Percentiles rank a stretch among this genome's conserved stretches.
Evolutionary conservation across 35 echinoderm and acorn worm species (phyloP).

Genomic region (Amphiura filiformis): DNA sequence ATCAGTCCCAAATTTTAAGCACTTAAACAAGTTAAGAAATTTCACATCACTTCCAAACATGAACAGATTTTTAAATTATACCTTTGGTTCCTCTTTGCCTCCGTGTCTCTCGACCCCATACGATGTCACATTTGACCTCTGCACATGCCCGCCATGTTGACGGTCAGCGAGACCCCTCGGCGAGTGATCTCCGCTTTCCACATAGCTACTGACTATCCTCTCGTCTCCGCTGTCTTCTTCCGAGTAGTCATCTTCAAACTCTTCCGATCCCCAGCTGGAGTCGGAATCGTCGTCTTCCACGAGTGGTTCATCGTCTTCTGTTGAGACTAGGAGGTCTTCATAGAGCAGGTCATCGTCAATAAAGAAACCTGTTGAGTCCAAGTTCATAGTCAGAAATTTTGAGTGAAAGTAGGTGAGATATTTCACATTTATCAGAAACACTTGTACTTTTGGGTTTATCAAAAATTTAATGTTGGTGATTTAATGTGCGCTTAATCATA

Average conservation of each 20-base stretch:
- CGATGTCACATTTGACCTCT: conserved; percentile 34
- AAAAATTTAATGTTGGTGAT: too few relatives aligned
- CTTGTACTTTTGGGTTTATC: neutral
- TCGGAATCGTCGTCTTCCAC: conserved; percentile 64
- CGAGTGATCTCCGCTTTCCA: conserved; percentile 62
- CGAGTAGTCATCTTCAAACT: conserved; percentile 79
- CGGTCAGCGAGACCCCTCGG: conserved; percentile 38
- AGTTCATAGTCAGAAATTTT: neutral
- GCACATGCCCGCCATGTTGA: neutral
- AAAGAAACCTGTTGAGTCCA: conserved; percentile 65
- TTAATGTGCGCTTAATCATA: too few relatives aligned
- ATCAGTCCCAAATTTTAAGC: too few relatives aligned
- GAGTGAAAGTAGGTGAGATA: neutral
- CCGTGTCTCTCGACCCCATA: conserved; percentile 64
- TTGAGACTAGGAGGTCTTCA: conserved; percentile 70
- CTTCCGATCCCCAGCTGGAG: conserved; percentile 88
- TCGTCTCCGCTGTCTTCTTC: conserved; percentile 80
- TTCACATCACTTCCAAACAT: too few relatives aligned
- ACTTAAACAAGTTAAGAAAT: too few relatives aligned
- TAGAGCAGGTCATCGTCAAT: conserved; percentile 88
- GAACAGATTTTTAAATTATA: neutral
- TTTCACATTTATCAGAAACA: neutral
- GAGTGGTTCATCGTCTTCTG: conserved; percentile 60
- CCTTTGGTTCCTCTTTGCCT: conserved; percentile 72
- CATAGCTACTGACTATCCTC: conserved; percentile 64